A percentile compares a stretch with the other conserved stretches of the same genome.
phyloP scores from a whole-genome alignment of 1,140 invertebrate species.

The Oryctes rhinoceros region DNA sequence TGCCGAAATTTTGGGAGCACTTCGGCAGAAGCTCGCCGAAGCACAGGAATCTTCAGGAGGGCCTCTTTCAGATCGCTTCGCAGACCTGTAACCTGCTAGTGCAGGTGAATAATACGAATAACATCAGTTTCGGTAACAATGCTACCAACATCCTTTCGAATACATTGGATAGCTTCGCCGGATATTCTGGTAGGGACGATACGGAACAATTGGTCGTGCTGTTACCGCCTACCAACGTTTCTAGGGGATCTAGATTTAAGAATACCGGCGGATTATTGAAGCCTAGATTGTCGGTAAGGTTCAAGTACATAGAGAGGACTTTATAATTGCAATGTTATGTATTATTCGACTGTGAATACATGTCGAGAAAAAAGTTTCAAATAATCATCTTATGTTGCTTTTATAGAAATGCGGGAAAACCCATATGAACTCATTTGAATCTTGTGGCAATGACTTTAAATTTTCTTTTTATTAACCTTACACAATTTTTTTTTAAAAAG shows the following conservation, averaged over 20 bases:
- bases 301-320: background rate
- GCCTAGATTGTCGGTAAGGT: conserved; percentile 56
- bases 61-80: conserved; percentile 75
- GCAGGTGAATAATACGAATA: conserved; percentile 78
- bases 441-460: too few species aligned
- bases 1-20: conserved; percentile 69
- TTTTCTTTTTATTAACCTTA: too few species aligned
- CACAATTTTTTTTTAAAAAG: too few species aligned
- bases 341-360: too few species aligned
- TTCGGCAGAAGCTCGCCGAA: conserved; percentile 60
- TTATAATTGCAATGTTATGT: background rate
- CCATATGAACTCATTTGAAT: too few species aligned
- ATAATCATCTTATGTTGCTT: too few species aligned
- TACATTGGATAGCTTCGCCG: conserved; percentile 42
- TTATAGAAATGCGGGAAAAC: too few species aligned
- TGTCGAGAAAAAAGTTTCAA: too few species aligned
- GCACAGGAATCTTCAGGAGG: conserved; percentile 72
- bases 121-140: conserved; percentile 73
- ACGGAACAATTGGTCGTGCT: conserved; percentile 57
- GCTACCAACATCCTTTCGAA: conserved; percentile 70
- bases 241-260: conserved; percentile 46
- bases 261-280: conserved; percentile 48
- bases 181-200: conserved; percentile 43
- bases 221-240: conserved; percentile 49
- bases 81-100: conserved; percentile 76